A percentile compares a stretch with the other conserved stretches of the same genome.
phyloP scores from a whole-genome alignment of 2,888 invertebrate species.

The Polydrusus pterygomalis region DNA sequence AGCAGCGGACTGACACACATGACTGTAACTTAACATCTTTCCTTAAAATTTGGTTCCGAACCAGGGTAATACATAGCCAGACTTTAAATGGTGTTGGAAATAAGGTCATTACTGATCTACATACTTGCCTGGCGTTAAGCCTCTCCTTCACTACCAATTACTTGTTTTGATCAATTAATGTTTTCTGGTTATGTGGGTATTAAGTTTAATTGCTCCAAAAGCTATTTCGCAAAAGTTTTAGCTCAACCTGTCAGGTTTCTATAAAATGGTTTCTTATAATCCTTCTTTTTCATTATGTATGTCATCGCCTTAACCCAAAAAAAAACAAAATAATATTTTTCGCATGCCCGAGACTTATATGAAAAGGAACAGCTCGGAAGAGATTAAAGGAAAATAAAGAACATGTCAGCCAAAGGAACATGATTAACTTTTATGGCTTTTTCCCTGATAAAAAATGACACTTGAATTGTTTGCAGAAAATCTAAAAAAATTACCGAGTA shows the following conservation, averaged over 20 bases:
- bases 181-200: not conserved
- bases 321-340: constrained; percentile 21
- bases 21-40: too few relatives aligned
- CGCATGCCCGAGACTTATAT: constrained; percentile 8
- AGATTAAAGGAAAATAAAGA: constrained; percentile 26
- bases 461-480: not conserved
- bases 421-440: constrained; percentile 29
- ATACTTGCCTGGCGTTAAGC: too few relatives aligned
- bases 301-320: constrained; percentile 8
- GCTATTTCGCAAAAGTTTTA: not conserved
- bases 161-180: too few relatives aligned
- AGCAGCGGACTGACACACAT: too few relatives aligned
- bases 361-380: constrained; percentile 23
- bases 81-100: too few relatives aligned
- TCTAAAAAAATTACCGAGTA: not conserved
- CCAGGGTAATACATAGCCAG: too few relatives aligned
- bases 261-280: constrained; percentile 7
- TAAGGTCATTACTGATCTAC: too few relatives aligned
- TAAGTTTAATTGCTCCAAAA: not conserved
- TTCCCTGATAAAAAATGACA: constrained; percentile 20
- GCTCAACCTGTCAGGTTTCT: constrained; percentile 5
- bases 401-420: constrained; percentile 20
- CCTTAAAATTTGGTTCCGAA: too few relatives aligned
- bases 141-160: too few relatives aligned
- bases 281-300: constrained; percentile 9